Evolutionary conservation across 2,797 vertebrate genomes (phyloP).

Genomic region (Odontamblyopus lacepedii): DNA sequence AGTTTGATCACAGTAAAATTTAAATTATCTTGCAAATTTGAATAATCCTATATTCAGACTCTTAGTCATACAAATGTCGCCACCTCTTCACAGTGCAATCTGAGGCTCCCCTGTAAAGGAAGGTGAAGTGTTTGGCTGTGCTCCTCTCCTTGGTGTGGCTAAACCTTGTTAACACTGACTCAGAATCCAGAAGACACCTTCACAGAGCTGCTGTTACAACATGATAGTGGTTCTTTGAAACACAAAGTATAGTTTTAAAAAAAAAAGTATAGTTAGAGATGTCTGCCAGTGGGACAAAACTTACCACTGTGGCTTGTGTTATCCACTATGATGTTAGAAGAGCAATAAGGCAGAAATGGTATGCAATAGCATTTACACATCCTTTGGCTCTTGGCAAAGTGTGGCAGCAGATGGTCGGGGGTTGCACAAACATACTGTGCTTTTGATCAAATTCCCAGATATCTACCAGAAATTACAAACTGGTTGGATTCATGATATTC

Average conservation of each 20-base stretch:
- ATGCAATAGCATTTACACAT: constrained; percentile 14
- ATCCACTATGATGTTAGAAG: not conserved
- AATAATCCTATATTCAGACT: no score
- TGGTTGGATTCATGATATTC: no score
- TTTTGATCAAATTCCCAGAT: not conserved
- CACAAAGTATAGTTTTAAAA: not conserved
- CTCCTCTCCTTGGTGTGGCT: constrained; percentile 48
- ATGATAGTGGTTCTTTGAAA: not conserved
- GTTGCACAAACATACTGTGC: constrained; percentile 22
- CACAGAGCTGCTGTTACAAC: constrained; percentile 34
- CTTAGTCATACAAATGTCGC: not conserved
- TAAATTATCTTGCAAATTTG: no score
- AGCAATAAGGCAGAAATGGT: not conserved
- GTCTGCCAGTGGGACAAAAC: not conserved
- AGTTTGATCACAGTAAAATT: no score
- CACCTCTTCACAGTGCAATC: not conserved
- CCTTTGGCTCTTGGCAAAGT: constrained; percentile 40
- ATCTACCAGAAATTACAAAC: not conserved
- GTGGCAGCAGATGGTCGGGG: constrained; percentile 45
- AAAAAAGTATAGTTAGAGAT: not conserved
- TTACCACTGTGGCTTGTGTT: not conserved
- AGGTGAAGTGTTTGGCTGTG: constrained; percentile 58
- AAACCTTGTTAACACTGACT: constrained; percentile 54
- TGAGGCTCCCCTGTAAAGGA: constrained; percentile 53
- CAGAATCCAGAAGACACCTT: constrained; percentile 21